Base-by-base conservation (phyloP, 1,140 invertebrate species). In the Cyrtorhinus lividipennis region DNA sequence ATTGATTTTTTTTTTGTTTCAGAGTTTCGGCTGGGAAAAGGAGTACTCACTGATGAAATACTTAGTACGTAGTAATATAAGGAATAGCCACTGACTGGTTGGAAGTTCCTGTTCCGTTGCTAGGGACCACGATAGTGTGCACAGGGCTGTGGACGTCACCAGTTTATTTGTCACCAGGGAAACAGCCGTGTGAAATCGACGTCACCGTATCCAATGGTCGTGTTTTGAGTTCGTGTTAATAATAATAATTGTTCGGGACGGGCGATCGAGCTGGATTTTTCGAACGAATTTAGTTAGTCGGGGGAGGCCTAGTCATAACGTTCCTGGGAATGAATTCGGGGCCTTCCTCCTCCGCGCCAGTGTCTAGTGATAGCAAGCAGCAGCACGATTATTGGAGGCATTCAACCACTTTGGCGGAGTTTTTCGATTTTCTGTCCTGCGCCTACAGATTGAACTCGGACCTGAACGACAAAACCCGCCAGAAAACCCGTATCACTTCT, bases 401-500 rank as follows among this genome's bases (percentile, higher is more conserved):
- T 10, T 12, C 8, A n/a, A 59, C 27, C n/a, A 59, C 13, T 30
- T 30, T 59, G 15, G 24, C 58, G 2, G 62, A 63, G 38, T 63
- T 63, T 48, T 63, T 63, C 56, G 56, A 59, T 25, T 63, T 63
- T 45, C 38, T 63, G 18, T 58, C 62, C 0, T 63, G n/a, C 18
- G 62, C 62, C n/a, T 63, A 22, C 24, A 59, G 56, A 59, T 38
- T 57, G 22, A 59, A 44, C 23, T 58, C 56, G 15, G 62, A 63
- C 25, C 30, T 38, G 15, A 56, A 25, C n/a, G 62, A 59, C 15
- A 63, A 63, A 46, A 23, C 23, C 24, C 20, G 27, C 27, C 30
- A 24, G n/a, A 59, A 59, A 26, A 15, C 58, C 8, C 24, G 27
- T 15, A 59, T 59, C 24, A 30, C 24, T 27, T 59, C n/a, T 12